Percentiles rank a stretch among this genome's conserved stretches.
Conservation (phyloP, 2,113 vertebrate genomes). For the Bos taurus region ARS-UCD2.0 NC_037352.1:798001-798500, state of each 20-base stretch:
- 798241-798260: neutral
- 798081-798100: fast-evolving
- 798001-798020: neutral
- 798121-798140: neutral
- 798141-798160: neutral
- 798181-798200: neutral
- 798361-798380: neutral
- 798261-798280: neutral
- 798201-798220: fast-evolving
- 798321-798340: neutral
- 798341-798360: neutral
- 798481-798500: neutral
- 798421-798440: neutral
- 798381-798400: neutral
- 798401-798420: neutral
- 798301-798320: neutral
- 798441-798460: neutral
- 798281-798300: neutral
- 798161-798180: neutral
- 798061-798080: neutral
- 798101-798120: neutral
- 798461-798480: neutral
- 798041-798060: neutral
- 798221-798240: neutral
- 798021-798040: neutral